phyloP scores from a whole-genome alignment of 1,140 invertebrate genomes.

The Akabosia matsudoensis region DNA sequence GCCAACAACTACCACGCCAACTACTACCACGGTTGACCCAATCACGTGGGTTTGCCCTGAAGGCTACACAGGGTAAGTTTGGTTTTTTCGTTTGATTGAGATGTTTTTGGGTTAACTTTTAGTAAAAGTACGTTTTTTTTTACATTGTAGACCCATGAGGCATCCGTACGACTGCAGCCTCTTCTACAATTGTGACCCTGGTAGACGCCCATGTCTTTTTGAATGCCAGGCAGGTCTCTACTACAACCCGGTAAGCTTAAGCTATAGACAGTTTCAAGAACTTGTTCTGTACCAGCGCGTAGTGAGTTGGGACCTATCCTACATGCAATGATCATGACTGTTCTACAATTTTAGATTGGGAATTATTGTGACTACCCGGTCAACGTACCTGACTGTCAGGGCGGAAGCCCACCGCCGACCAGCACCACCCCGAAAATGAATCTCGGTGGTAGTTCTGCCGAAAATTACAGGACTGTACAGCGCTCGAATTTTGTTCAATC shows the following conservation, averaged over 20 bases:
- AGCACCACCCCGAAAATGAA: background rate
- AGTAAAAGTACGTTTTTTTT: too few species aligned
- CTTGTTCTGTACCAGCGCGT: background rate
- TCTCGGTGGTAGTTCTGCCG: background rate
- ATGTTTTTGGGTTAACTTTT: too few species aligned
- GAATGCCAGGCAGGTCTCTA: background rate
- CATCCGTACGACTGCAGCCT: conserved; percentile 7
- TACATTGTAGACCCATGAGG: too few species aligned
- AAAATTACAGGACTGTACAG: background rate
- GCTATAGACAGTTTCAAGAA: background rate
- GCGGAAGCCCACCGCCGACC: background rate
- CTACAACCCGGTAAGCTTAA: background rate
- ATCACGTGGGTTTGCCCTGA: conserved; percentile 1
- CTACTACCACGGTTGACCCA: background rate
- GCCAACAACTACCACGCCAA: background rate
- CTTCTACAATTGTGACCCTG: conserved; percentile 11
- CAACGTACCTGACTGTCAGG: background rate
- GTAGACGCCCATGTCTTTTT: conserved; percentile 10
- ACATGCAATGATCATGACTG: background rate
- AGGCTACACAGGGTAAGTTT: background rate
- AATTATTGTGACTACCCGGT: background rate
- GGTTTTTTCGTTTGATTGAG: too few species aligned
- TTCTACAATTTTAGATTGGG: background rate
- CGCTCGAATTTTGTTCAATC: background rate
- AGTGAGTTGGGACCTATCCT: too few species aligned